These are phyloP conservation scores for Miltochrista miniata DNA, from an alignment of 2,888 invertebrate genomes.

Conservation along the genomic window DNA sequence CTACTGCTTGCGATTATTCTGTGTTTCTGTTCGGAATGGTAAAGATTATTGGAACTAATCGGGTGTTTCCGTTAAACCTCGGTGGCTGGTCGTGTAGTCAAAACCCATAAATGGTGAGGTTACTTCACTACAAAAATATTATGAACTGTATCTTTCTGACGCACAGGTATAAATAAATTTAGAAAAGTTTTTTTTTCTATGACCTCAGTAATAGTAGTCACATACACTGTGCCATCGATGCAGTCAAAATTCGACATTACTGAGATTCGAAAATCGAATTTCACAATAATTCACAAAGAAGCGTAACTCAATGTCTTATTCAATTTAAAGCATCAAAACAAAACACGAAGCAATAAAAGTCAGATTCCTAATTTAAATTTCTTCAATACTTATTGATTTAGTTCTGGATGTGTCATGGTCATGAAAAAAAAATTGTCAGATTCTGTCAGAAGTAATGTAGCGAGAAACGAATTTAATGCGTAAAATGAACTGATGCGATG, in stretches of 20 bases:
- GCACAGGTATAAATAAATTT: too few relatives aligned
- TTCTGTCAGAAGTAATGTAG: slow-evolving; percentile 53
- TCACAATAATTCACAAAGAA: slow-evolving; percentile 1
- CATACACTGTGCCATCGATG: too few relatives aligned
- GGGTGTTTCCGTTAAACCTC: too few relatives aligned
- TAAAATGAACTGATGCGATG: slow-evolving; percentile 36
- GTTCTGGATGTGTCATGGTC: slow-evolving; percentile 19
- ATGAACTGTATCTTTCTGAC: too few relatives aligned
- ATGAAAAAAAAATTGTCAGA: slow-evolving; percentile 21
- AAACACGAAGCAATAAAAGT: slow-evolving; percentile 14
- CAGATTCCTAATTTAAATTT: slow-evolving; percentile 21
- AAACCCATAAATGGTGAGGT: too few relatives aligned
- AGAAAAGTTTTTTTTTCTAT: too few relatives aligned
- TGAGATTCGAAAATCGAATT: not conserved
- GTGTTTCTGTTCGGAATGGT: too few relatives aligned
- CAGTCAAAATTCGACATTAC: not conserved
- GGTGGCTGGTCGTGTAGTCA: too few relatives aligned
- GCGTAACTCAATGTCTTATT: slow-evolving; percentile 2
- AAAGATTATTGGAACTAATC: too few relatives aligned
- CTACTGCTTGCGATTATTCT: too few relatives aligned
- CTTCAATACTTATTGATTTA: slow-evolving; percentile 15
- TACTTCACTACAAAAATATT: too few relatives aligned
- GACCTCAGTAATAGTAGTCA: too few relatives aligned
- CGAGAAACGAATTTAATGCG: slow-evolving; percentile 57
- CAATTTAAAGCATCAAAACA: slow-evolving; percentile 9